These are phyloP conservation scores for Ceyx erithaca DNA, from an alignment of 2,797 vertebrate species.

Conservation along the genomic window DNA sequence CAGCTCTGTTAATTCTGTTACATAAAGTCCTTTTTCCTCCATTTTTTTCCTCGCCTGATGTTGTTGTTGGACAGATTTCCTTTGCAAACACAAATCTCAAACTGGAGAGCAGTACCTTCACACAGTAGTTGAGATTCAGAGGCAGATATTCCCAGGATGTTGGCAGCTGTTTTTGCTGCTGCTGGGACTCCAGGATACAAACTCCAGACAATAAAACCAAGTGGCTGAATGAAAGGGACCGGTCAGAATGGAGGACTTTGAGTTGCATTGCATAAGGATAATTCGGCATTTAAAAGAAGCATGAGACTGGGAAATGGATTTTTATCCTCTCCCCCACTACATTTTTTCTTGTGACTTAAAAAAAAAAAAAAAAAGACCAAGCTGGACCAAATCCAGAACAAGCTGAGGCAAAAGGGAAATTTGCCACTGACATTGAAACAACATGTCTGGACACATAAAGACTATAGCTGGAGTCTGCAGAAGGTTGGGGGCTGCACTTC, in stretches of 20 bases:
- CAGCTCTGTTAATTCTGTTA: slow-evolving; percentile 57
- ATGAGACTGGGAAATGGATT: background rate
- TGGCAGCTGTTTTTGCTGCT: slow-evolving; percentile 59
- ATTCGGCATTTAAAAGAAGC: background rate
- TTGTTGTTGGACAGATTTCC: slow-evolving; percentile 70
- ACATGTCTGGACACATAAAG: background rate
- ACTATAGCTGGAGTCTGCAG: background rate
- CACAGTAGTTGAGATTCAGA: slow-evolving; percentile 70
- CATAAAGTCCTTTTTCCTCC: slow-evolving; percentile 62
- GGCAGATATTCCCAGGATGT: slow-evolving; percentile 66
- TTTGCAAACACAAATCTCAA: slow-evolving; percentile 63
- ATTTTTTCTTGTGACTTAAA: background rate
- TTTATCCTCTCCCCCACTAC: background rate
- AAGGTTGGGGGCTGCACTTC: background rate
- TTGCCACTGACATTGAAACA: background rate
- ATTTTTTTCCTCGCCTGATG: slow-evolving; percentile 5
- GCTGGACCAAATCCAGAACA: background rate
- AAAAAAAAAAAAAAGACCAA: background rate
- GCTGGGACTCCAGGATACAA: slow-evolving; percentile 13
- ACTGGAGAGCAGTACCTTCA: slow-evolving; percentile 54
- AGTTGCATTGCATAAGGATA: background rate
- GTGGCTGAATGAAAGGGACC: background rate
- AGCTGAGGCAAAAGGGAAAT: background rate
- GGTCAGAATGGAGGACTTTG: background rate
- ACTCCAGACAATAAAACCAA: slow-evolving; percentile 19